Percentiles rank a stretch among this genome's conserved stretches.
These are phyloP conservation scores for Pteropus rufus DNA, from an alignment of 2,797 vertebrate species.

Conservation along the genomic window DNA sequence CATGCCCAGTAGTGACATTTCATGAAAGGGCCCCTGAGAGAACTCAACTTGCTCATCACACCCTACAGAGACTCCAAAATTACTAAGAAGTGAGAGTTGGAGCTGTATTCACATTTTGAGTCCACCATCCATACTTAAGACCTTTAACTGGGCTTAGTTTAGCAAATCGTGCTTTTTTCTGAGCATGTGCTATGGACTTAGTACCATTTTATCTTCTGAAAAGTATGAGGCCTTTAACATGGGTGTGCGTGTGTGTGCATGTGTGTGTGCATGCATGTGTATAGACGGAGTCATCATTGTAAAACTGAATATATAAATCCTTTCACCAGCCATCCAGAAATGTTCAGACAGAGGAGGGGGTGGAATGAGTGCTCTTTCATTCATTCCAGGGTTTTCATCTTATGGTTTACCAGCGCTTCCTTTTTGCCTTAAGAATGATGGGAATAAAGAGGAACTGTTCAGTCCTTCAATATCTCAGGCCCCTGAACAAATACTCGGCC, in stretches of 20 bases:
- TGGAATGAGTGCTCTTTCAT: too few species aligned
- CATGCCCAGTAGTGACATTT: neutral
- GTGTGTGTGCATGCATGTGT: neutral
- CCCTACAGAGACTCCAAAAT: neutral
- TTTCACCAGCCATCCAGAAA: neutral
- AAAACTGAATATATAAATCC: neutral
- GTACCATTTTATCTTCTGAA: neutral
- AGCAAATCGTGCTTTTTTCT: neutral
- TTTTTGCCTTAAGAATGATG: neutral
- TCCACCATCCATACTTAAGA: neutral
- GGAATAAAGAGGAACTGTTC: neutral
- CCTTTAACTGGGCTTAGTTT: neutral
- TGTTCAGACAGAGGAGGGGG: accelerated
- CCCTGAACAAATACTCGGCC: neutral
- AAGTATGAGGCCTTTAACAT: neutral
- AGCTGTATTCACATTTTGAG: neutral
- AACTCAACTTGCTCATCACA: neutral
- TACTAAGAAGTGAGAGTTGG: neutral
- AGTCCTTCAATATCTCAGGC: neutral
- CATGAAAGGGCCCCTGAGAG: neutral
- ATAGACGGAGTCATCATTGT: neutral
- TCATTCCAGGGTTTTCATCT: neutral
- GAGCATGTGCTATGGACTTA: neutral
- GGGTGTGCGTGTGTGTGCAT: too few species aligned
- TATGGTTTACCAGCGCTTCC: neutral